Evolutionary conservation across 2,888 invertebrate genomes (phyloP), one percentile per base, ranked within the genome.

Genomic region (Synergus japonicus): DNA sequence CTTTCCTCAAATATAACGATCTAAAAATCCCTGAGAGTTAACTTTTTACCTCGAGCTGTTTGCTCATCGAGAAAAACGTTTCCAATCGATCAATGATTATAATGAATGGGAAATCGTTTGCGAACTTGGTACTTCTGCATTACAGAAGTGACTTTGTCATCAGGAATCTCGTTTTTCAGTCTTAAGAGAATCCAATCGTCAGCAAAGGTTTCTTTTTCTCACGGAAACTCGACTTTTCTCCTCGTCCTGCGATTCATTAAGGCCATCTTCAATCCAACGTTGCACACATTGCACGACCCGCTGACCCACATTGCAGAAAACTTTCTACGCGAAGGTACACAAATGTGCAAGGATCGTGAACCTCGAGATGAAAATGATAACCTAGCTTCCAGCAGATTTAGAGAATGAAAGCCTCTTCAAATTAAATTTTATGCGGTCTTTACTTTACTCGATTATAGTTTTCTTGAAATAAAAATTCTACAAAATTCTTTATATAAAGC

Each of bases 171-270:
- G 29, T 73, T 49, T 73, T 73, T 73, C n/a, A 37, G 15, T 73
- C n/a, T 37, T n/a, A 12, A 4, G 60, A 37, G 49, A 73, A 54
- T 37, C 73, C 69, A 4, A 73, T 73, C 73, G 12, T 54, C 58
- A 49, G 43, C 49, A 43, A 22, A 73, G 78, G 78, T 79, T 81
- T 79, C 82, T 79, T 81, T 82, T 83, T 83, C 83, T 81, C 81
- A 81, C 80, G 81, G 80, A 81, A 83, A 78, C 58, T 43, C 64
- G 22, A 73, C 54, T 49, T 13, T 65, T 65, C 64, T 49, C 44
- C 66, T 46, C 18, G 37, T 37, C 73, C 37, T 37, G 63, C 77
- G 76, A 81, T 82, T 82, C 78, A 83, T 83, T 81, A 80, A 76
- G 81, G 81, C 78, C 83, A 78, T 81, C 81, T 79, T 79, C 79